These are phyloP conservation scores for Hetaerina titia DNA, from an alignment of 2,888 invertebrate genomes.

Conservation along the genomic window DNA sequence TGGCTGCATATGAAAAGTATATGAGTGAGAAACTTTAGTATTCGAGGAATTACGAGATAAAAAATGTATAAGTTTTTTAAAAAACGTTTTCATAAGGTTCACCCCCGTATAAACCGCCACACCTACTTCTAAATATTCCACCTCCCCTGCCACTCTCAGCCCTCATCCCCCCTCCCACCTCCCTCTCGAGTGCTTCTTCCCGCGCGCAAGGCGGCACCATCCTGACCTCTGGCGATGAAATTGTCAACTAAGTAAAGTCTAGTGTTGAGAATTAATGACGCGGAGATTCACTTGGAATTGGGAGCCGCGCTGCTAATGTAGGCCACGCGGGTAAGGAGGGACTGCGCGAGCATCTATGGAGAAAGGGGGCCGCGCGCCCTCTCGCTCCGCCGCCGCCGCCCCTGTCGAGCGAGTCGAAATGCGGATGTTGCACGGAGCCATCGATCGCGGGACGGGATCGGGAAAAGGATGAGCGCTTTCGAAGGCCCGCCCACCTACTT, in stretches of 20 bases:
- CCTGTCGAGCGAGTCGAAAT: constrained; percentile 16
- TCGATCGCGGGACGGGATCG: constrained; percentile 41
- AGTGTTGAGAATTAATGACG: constrained; percentile 63
- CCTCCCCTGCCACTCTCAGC: too few species aligned
- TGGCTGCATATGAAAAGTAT: too few species aligned
- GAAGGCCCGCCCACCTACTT: not conserved
- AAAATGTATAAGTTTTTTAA: not conserved
- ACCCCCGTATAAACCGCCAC: not conserved
- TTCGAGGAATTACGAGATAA: not conserved
- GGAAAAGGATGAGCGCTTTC: not conserved
- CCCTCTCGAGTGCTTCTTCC: not conserved
- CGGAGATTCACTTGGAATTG: constrained; percentile 62
- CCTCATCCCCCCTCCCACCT: too few species aligned
- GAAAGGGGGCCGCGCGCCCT: too few species aligned
- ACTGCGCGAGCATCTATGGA: not conserved
- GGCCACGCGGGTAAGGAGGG: constrained; percentile 35
- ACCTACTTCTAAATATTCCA: too few species aligned
- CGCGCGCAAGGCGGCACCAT: constrained; percentile 53
- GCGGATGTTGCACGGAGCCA: constrained; percentile 55
- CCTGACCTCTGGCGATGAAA: constrained; percentile 67
- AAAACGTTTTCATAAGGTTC: not conserved
- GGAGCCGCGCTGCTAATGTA: constrained; percentile 48
- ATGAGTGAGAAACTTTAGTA: too few species aligned
- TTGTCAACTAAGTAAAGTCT: constrained; percentile 62
- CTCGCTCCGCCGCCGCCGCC: not conserved